Percentiles rank a stretch among this genome's conserved stretches.
These are phyloP conservation scores for Pseudococcus viburni DNA, from an alignment of 2,888 invertebrate genomes.

Conservation along the genomic window DNA sequence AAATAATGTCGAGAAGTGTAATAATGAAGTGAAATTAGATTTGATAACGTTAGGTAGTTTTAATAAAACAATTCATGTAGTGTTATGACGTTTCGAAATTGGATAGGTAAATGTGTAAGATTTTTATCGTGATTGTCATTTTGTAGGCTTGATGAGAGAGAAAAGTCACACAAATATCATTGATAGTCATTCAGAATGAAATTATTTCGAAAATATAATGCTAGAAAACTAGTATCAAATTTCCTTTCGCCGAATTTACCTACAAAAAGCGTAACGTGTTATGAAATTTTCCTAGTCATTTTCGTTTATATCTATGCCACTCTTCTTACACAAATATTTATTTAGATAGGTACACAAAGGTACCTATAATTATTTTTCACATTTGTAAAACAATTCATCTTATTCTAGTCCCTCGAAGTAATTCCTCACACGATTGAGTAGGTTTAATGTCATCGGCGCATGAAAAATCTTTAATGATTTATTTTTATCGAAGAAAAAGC, in stretches of 20 bases:
- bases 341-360: neutral
- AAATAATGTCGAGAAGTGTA: neutral
- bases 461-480: slow-evolving; percentile 39
- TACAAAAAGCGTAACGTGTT: neutral
- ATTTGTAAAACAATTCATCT: slow-evolving; percentile 1
- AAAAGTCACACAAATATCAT: neutral
- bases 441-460: neutral
- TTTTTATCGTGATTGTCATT: slow-evolving; percentile 7
- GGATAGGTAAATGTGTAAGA: neutral
- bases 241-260: neutral
- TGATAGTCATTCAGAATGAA: neutral
- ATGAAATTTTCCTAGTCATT: neutral
- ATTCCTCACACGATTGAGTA: neutral
- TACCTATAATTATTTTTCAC: neutral
- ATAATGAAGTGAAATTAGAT: neutral
- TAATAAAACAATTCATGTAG: slow-evolving; percentile 6
- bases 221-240: neutral
- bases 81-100: neutral
- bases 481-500: slow-evolving; percentile 20
- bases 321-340: neutral
- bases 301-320: neutral
- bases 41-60: slow-evolving; percentile 14
- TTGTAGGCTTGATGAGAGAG: neutral
- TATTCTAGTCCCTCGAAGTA: neutral
- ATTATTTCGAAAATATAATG: neutral